Percentiles rank a stretch among this genome's conserved stretches.
These are phyloP conservation scores for Microctonus aethiopoides DNA, from an alignment of 2,888 invertebrate genomes.

Conservation along the genomic window DNA sequence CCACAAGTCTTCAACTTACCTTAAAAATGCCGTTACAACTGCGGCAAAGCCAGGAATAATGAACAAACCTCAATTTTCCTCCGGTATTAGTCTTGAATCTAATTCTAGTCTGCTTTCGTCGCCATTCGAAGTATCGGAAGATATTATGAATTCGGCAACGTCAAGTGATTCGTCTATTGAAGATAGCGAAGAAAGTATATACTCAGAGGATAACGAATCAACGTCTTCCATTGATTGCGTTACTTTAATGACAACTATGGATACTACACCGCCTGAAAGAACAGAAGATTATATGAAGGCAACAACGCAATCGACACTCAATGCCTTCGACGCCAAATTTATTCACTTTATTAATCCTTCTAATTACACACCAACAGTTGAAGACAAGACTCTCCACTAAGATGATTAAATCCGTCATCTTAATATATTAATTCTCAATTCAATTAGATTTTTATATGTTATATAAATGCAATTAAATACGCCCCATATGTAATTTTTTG, in stretches of 20 bases:
- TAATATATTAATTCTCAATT: neutral
- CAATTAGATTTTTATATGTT: constrained; percentile 13
- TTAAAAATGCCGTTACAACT: constrained; percentile 36
- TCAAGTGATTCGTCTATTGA: constrained; percentile 64
- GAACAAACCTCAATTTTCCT: constrained; percentile 18
- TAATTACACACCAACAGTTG: neutral
- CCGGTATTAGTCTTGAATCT: constrained; percentile 26
- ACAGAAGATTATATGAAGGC: constrained; percentile 70
- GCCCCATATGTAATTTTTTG: neutral
- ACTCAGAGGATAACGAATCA: constrained; percentile 64
- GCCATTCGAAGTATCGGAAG: constrained; percentile 12
- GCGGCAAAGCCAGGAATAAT: constrained; percentile 5
- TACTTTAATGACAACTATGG: constrained; percentile 64
- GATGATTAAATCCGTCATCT: neutral
- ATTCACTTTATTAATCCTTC: constrained; percentile 1
- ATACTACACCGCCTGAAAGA: constrained; percentile 72
- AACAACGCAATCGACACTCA: constrained; percentile 52
- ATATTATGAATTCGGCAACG: neutral
- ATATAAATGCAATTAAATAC: constrained; percentile 3
- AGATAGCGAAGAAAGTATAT: constrained; percentile 69
- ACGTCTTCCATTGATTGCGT: constrained; percentile 65
- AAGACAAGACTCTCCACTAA: neutral
- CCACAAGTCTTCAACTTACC: constrained; percentile 34
- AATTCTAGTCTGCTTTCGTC: constrained; percentile 10
- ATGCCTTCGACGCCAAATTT: constrained; percentile 46